phyloP scores from a whole-genome alignment of 2,797 vertebrate genomes.

The Falco naumanni region DNA sequence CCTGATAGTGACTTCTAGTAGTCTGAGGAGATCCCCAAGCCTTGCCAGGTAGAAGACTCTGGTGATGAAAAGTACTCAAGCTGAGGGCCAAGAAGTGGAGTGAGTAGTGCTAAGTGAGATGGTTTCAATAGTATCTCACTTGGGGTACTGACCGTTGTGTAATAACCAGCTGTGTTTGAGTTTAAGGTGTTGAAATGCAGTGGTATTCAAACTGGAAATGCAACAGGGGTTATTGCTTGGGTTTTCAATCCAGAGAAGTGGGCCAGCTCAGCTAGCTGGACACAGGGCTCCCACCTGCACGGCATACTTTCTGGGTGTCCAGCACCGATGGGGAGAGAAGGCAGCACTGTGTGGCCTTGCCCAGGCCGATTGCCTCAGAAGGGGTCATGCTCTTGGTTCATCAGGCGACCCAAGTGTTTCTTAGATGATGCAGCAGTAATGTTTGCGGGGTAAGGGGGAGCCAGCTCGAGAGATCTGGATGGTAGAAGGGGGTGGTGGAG shows the following conservation, averaged over 20 bases:
- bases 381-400: neutral
- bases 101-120: neutral
- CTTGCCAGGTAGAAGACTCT: neutral
- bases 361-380: neutral
- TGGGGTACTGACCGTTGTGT: neutral
- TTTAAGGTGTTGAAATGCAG: neutral
- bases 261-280: neutral
- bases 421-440: neutral
- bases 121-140: neutral
- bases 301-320: neutral
- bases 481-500: neutral
- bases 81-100: neutral
- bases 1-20: neutral
- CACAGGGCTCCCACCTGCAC: rapidly evolving
- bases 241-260: neutral
- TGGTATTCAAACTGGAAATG: neutral
- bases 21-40: neutral
- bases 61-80: neutral
- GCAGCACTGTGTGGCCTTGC: neutral
- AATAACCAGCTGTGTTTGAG: neutral
- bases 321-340: neutral
- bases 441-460: neutral
- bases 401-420: rapidly evolving
- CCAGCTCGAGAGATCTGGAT: no score
- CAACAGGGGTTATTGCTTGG: neutral